A percentile compares a stretch with the other conserved stretches of the same genome.
Conservation (phyloP, 1,140 invertebrate genomes). For the Drosophila murphyi region DNA sequence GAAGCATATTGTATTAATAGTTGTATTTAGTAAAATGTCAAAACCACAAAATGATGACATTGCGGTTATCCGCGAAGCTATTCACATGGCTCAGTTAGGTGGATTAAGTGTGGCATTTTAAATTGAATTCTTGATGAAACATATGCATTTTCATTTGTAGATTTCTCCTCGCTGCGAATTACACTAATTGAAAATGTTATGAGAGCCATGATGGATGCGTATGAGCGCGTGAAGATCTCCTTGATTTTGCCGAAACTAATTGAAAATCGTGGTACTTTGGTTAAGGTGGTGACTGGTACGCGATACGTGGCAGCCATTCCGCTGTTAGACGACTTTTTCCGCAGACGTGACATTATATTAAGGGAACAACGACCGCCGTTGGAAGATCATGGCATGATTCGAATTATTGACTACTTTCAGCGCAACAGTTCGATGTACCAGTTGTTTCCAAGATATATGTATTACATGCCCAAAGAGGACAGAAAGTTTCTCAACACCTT, state of each 20-base stretch:
- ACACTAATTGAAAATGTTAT: conserved; percentile 45
- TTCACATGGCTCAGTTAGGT: conserved; percentile 5
- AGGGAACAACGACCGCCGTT: conserved; percentile 44
- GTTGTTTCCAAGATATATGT: conserved; percentile 24
- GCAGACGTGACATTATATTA: conserved; percentile 47
- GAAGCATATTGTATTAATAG: background rate
- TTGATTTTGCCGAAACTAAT: conserved; percentile 59
- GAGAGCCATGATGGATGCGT: conserved; percentile 32
- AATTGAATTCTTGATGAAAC: background rate
- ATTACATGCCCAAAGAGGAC: conserved; percentile 16
- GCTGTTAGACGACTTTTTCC: conserved; percentile 44
- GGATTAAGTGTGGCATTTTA: background rate
- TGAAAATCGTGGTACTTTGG: conserved; percentile 16
- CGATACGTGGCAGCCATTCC: conserved; percentile 28
- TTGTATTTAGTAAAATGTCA: background rate
- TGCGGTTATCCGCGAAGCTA: background rate
- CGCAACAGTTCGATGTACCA: conserved; percentile 29
- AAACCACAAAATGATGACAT: background rate
- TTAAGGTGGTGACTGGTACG: conserved; percentile 22
- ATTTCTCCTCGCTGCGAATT: conserved; percentile 39
- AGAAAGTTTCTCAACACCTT: conserved; percentile 42
- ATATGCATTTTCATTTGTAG: conserved; percentile 7
- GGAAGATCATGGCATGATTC: conserved; percentile 56
- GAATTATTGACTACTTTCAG: conserved; percentile 70
- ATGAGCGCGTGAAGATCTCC: conserved; percentile 58